Conservation (phyloP, 2,113 vertebrate genomes). For the Craseonycteris thonglongyai region DNA sequence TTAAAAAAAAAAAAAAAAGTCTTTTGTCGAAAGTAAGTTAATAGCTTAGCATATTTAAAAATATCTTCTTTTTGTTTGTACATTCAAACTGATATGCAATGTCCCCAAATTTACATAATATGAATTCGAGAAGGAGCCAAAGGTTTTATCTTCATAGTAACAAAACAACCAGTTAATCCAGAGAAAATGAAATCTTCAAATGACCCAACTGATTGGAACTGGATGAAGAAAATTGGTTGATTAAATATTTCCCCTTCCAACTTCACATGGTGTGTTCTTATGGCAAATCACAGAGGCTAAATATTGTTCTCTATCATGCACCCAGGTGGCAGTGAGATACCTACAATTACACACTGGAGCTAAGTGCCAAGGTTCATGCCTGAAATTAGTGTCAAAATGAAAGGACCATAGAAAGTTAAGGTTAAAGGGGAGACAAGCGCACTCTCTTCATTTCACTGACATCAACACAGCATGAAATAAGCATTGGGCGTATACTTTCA, state of each 20-base stretch:
- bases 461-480: neutral
- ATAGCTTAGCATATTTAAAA: neutral
- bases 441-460: neutral
- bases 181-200: neutral
- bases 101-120: neutral
- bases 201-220: neutral
- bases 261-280: slow-evolving; percentile 37
- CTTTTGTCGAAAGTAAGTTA: neutral
- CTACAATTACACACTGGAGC: slow-evolving; percentile 43
- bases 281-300: slow-evolving; percentile 41
- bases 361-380: slow-evolving; percentile 47
- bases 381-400: slow-evolving; percentile 53
- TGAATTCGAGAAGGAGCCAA: neutral
- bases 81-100: neutral
- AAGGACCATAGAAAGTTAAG: neutral
- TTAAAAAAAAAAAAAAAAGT: neutral
- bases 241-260: slow-evolving; percentile 48
- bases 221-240: slow-evolving; percentile 13
- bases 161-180: slow-evolving; percentile 27
- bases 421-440: slow-evolving; percentile 12
- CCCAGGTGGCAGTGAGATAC: slow-evolving; percentile 40
- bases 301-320: slow-evolving; percentile 26
- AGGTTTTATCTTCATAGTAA: neutral
- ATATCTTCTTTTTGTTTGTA: neutral
- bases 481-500: neutral